Evolutionary conservation across 2,888 invertebrate species (phyloP).

Genomic region (Aphidius colemani): DNA sequence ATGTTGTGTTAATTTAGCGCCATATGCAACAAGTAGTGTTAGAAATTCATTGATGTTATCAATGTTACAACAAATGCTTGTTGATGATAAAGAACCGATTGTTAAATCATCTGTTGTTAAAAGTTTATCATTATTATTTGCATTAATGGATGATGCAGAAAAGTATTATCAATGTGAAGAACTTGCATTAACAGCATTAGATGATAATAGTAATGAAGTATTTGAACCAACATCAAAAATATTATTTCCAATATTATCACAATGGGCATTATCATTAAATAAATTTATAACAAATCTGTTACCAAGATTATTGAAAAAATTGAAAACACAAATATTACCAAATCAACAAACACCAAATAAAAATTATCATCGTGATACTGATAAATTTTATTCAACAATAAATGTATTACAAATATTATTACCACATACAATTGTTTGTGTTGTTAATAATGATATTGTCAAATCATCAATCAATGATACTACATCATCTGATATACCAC

Average conservation of each 20-base stretch:
- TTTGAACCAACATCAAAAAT: constrained; percentile 63
- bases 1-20: constrained; percentile 69
- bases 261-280: constrained; percentile 67
- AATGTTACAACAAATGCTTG: constrained; percentile 73
- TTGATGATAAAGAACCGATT: constrained; percentile 68
- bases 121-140: constrained; percentile 67
- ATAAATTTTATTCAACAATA: constrained; percentile 46
- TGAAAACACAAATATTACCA: constrained; percentile 48
- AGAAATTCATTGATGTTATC: constrained; percentile 72
- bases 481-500: constrained; percentile 46
- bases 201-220: constrained; percentile 63
- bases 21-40: constrained; percentile 69
- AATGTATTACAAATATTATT: constrained; percentile 48
- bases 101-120: constrained; percentile 68
- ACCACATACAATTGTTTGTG: constrained; percentile 50
- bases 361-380: constrained; percentile 42
- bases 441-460: constrained; percentile 47
- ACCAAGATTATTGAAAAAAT: constrained; percentile 49
- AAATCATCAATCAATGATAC: constrained; percentile 40
- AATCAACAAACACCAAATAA: constrained; percentile 44
- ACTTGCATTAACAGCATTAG: constrained; percentile 65
- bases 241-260: constrained; percentile 68
- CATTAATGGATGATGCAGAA: constrained; percentile 69
- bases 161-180: constrained; percentile 69
- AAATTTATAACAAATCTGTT: constrained; percentile 64